Evolutionary conservation across 2,888 invertebrate species (phyloP).

Genomic region (Tortrix viridana): DNA sequence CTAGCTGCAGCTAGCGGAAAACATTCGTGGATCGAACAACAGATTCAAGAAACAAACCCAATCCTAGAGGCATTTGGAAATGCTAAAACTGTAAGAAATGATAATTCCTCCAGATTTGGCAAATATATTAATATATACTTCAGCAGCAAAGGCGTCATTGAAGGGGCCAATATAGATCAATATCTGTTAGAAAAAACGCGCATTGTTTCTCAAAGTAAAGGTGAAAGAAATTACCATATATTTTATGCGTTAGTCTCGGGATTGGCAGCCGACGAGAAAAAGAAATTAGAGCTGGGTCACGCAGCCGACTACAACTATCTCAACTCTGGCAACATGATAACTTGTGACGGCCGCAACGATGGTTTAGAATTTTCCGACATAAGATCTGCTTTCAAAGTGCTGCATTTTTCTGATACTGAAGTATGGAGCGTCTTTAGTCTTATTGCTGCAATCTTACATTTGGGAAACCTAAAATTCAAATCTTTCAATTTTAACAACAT

Average conservation of each 20-base stretch:
- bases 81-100: conserved; percentile 97
- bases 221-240: conserved; percentile 97
- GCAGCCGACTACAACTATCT: conserved; percentile 92
- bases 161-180: conserved; percentile 97
- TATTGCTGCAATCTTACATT: conserved; percentile 93
- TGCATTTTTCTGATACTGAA: conserved; percentile 93
- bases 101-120: conserved; percentile 98
- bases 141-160: conserved; percentile 91
- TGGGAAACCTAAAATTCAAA: conserved; percentile 95
- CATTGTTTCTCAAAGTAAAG: conserved; percentile 94
- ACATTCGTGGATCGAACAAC: conserved; percentile 98
- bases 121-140: conserved; percentile 97
- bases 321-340: conserved; percentile 90
- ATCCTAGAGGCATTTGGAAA: conserved; percentile 99
- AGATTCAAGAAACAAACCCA: conserved; percentile 98
- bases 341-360: conserved; percentile 93
- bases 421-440: conserved; percentile 93
- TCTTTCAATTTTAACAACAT: conserved; percentile 90
- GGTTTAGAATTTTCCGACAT: conserved; percentile 94
- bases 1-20: conserved; percentile 96
- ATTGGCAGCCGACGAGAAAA: conserved; percentile 90
- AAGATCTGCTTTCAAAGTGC: conserved; percentile 95
- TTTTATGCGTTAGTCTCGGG: conserved; percentile 97
- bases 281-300: conserved; percentile 88
- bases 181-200: conserved; percentile 97